Base-by-base conservation (phyloP, 92 coral and sea anemone genomes). In the Palythoa caribaeorum region DNA sequence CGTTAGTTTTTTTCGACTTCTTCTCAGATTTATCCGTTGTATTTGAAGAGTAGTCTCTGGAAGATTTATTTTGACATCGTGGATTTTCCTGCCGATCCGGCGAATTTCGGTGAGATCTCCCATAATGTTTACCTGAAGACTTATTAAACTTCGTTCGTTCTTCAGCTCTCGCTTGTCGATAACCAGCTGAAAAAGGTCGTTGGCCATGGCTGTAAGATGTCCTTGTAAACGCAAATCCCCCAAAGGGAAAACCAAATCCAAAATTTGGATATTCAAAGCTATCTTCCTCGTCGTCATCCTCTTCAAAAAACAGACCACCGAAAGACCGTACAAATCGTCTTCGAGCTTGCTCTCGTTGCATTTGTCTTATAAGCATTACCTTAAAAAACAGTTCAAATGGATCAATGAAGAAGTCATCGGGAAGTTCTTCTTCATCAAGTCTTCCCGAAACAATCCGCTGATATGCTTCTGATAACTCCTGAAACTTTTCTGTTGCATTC, bases 381-480 rank as follows among this genome's bases (percentile, higher is more conserved):
- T 84, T 84, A 15, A 73, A 57, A 63, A 91, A 91, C 60, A 91
- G 84, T 66, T 75, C 87, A 79, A 79, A 84, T 13, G 83, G 92
- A 72, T 78, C 88, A 71, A 81, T 68, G 37, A 85, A 88, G 74
- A 72, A 79, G 65, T 74, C 92, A 19, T 84, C 88, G 12, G 83
- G 87, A 39, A 78, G 76, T 53, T 85, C 92, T 66, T 80, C 48
- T 54, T 74, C 94, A 60, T 79, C 81, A 38, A 68, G 72, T 68
- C 71, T 83, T 11, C 79, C 83, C 15, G 91, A 88, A 72, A 79
- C 76, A 14, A 94, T 91, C 60, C 76, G 77, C 83, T 87, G 90
- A 76, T 94, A 94, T 11, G 95, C 93, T 87, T 90, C 94, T n/a
- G 89, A 73, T 1, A 94, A 70, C 59, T 88, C 90, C 77, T 94